These are phyloP conservation scores for Lasioglossum malachurum DNA, from an alignment of 2,888 invertebrate genomes.

Conservation along the genomic window DNA sequence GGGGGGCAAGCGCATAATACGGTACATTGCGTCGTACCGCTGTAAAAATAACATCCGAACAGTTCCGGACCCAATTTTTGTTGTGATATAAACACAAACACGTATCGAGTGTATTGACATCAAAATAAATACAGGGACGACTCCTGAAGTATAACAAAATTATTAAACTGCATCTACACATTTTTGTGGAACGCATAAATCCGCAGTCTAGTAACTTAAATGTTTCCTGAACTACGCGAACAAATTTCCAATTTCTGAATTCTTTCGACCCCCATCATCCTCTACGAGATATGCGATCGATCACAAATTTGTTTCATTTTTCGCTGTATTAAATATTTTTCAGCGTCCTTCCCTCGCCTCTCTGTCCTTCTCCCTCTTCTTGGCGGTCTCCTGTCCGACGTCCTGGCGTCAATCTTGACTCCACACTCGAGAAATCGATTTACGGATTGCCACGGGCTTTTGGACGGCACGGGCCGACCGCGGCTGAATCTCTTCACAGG, in stretches of 20 bases:
- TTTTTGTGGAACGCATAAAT: too few species aligned
- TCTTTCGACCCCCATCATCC: neutral
- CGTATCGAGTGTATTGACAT: too few species aligned
- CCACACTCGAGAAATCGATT: constrained; percentile 54
- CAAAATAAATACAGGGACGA: too few species aligned
- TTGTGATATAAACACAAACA: neutral
- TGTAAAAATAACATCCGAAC: too few species aligned
- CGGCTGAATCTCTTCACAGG: constrained; percentile 79
- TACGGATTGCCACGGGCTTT: constrained; percentile 56
- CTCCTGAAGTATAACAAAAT: too few species aligned
- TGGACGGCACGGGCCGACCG: constrained; percentile 70
- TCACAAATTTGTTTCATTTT: neutral
- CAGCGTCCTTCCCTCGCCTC: neutral
- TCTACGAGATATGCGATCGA: neutral
- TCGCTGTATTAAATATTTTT: neutral
- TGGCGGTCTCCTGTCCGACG: neutral
- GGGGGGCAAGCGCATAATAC: too few species aligned
- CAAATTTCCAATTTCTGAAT: neutral
- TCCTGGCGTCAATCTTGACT: constrained; percentile 14
- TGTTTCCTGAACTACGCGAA: too few species aligned
- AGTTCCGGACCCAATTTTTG: neutral
- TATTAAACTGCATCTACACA: too few species aligned
- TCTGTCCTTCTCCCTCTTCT: neutral
- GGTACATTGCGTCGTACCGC: too few species aligned
- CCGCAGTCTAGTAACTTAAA: too few species aligned